A percentile compares a stretch with the other conserved stretches of the same genome.
Evolutionary conservation across 1,140 invertebrate species (phyloP).

Genomic region (Fopius arisanus): DNA sequence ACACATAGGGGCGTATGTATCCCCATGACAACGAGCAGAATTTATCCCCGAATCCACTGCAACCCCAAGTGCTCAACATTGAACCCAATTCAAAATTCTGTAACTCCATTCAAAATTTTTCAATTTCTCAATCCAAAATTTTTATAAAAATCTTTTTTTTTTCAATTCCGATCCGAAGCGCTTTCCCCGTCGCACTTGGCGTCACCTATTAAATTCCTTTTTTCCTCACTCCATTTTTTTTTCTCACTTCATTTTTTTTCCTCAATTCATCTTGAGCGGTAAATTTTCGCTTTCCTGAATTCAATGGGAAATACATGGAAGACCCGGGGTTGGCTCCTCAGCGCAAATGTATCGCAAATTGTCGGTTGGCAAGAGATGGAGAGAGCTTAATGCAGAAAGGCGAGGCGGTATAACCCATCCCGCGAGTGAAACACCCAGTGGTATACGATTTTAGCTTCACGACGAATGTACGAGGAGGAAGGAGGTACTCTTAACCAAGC

Average conservation of each 20-base stretch:
- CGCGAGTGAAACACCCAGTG: not conserved
- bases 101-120: no score
- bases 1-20: slow-evolving; percentile 31
- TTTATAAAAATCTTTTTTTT: no score
- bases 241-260: not conserved
- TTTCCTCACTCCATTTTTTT: not conserved
- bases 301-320: slow-evolving; percentile 19
- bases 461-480: slow-evolving; percentile 4
- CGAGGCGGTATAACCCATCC: slow-evolving; percentile 21
- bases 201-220: not conserved
- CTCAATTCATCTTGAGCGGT: not conserved
- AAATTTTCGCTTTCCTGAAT: slow-evolving; percentile 26
- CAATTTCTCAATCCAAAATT: no score
- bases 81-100: no score
- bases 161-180: not conserved
- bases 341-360: slow-evolving; percentile 65
- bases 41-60: slow-evolving; percentile 31
- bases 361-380: slow-evolving; percentile 48
- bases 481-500: slow-evolving; percentile 3
- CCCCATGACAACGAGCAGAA: slow-evolving; percentile 55
- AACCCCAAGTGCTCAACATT: slow-evolving; percentile 27
- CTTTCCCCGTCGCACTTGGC: not conserved
- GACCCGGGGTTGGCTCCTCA: slow-evolving; percentile 21
- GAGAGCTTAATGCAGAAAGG: slow-evolving; percentile 61
- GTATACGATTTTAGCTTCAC: slow-evolving; percentile 20